A percentile compares a stretch with the other conserved stretches of the same genome.
These are phyloP conservation scores for Amphipoea oculea DNA, from an alignment of 2,888 invertebrate genomes.

Conservation along the genomic window DNA sequence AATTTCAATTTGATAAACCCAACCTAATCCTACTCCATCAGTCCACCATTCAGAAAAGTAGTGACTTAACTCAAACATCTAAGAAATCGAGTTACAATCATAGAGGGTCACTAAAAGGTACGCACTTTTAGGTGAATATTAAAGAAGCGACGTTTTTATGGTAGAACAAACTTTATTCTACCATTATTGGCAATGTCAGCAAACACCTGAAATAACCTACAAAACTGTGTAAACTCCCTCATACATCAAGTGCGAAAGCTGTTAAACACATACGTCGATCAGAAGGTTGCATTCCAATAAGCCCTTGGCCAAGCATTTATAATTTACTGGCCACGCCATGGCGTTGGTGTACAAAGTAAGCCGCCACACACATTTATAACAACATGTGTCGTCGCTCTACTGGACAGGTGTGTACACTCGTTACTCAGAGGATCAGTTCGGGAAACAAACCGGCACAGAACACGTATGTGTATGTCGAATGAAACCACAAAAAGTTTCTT, in stretches of 20 bases:
- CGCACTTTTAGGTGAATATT: too few species aligned
- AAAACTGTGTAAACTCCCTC: not conserved
- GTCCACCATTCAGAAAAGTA: too few species aligned
- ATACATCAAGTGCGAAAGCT: conserved; percentile 17
- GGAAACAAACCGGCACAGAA: conserved; percentile 37
- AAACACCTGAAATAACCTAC: conserved; percentile 5
- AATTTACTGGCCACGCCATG: conserved; percentile 45
- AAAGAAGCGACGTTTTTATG: too few species aligned
- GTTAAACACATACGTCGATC: conserved; percentile 25
- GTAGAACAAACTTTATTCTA: too few species aligned
- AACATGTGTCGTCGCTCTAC: conserved; percentile 23
- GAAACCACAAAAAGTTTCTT: conserved; percentile 13
- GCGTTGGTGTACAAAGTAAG: conserved; percentile 34
- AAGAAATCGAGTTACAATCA: too few species aligned
- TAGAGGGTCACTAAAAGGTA: too few species aligned
- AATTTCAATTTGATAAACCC: not conserved
- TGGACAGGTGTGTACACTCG: conserved; percentile 51
- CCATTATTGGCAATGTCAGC: not conserved
- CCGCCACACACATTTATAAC: conserved; percentile 41
- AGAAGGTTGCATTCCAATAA: conserved; percentile 35
- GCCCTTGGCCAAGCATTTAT: conserved; percentile 38
- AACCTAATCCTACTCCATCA: not conserved
- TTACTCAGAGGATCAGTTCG: conserved; percentile 47
- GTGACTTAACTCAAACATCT: too few species aligned
- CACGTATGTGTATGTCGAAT: conserved; percentile 23